A percentile compares a stretch with the other conserved stretches of the same genome.
Evolutionary conservation across 2,797 vertebrate genomes (phyloP).

Genomic region (Pantherophis alleghaniensis): DNA sequence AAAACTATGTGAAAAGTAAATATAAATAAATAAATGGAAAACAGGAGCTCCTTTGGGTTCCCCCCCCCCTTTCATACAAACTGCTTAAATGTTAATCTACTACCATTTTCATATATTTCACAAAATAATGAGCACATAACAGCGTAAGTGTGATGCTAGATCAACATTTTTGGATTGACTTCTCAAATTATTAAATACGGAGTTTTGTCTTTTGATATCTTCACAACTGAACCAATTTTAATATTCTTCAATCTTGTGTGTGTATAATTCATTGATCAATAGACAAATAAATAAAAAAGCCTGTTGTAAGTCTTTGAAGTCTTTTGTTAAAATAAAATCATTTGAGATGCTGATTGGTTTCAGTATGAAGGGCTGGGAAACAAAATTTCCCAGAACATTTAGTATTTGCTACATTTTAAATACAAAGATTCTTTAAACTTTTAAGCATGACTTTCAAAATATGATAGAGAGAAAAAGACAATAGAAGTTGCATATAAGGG

Average conservation of each 20-base stretch:
- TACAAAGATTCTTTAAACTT: neutral
- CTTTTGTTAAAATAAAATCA: constrained; percentile 3
- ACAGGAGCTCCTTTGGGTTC: neutral
- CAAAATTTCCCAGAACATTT: constrained; percentile 2
- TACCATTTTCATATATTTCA: neutral
- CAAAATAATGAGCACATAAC: neutral
- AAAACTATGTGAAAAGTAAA: neutral
- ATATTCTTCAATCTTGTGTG: neutral
- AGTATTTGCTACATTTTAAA: neutral
- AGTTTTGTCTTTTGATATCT: neutral
- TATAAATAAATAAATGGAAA: neutral
- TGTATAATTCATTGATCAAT: neutral
- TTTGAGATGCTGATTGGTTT: neutral
- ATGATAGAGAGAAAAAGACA: neutral
- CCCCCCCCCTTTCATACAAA: neutral
- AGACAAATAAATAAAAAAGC: neutral
- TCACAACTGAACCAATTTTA: neutral
- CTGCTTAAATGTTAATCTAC: neutral
- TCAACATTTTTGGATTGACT: neutral
- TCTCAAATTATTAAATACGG: neutral
- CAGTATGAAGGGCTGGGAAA: neutral
- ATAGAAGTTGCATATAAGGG: neutral
- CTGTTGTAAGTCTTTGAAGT: constrained; percentile 13
- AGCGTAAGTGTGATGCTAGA: neutral
- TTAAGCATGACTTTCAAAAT: constrained; percentile 17